These are phyloP conservation scores for Mystacides longicornis DNA, from an alignment of 2,888 invertebrate species.

Conservation along the genomic window DNA sequence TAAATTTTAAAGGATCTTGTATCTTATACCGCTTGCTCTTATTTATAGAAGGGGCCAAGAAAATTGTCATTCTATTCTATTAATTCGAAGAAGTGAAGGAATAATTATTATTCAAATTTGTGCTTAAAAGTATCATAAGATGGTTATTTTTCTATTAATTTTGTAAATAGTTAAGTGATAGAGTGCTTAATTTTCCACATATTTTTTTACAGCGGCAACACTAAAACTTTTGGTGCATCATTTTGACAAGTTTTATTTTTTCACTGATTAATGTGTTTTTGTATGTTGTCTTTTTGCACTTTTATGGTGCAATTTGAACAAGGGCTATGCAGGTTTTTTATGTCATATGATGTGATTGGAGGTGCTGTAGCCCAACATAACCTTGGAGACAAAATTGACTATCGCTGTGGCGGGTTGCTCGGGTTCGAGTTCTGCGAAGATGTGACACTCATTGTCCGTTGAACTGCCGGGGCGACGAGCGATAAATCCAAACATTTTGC, in stretches of 20 bases:
- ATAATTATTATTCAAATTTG: no score
- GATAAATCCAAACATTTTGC: slow-evolving; percentile 93
- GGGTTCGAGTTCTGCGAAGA: slow-evolving; percentile 92
- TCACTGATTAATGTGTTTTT: slow-evolving; percentile 9
- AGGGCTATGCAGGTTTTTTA: slow-evolving; percentile 13
- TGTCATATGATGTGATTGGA: slow-evolving; percentile 41
- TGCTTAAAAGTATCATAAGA: no score
- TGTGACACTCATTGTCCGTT: slow-evolving; percentile 92
- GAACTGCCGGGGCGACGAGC: slow-evolving; percentile 79
- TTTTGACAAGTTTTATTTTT: background rate
- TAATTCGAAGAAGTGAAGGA: no score
- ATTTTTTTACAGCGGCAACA: no score
- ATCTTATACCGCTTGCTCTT: no score
- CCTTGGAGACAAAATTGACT: slow-evolving; percentile 81
- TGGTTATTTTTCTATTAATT: no score
- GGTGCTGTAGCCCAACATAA: slow-evolving; percentile 40
- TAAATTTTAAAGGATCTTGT: no score
- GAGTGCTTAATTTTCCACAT: no score
- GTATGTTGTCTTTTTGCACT: slow-evolving; percentile 8
- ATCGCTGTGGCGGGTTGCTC: slow-evolving; percentile 93
- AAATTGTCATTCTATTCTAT: no score
- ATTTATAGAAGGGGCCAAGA: no score
- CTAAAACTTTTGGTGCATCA: background rate
- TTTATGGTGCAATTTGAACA: slow-evolving; percentile 5
- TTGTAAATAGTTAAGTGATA: no score